Conservation (phyloP, 2,113 vertebrate genomes). For the Rhinopomastus cyanomelas region DNA sequence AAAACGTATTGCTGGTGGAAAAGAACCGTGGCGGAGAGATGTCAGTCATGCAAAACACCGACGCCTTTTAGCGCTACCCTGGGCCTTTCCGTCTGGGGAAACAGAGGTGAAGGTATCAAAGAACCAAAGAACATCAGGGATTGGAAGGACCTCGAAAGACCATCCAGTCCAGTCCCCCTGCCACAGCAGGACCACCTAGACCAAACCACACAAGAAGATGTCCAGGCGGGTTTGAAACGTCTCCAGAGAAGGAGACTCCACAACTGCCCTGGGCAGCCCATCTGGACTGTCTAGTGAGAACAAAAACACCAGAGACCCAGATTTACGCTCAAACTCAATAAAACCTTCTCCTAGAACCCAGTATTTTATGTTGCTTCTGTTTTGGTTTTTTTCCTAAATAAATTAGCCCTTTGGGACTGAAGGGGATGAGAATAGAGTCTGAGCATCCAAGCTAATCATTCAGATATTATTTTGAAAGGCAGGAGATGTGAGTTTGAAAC, state of each 20-base stretch:
- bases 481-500: neutral
- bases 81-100: neutral
- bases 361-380: neutral
- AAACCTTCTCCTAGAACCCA: neutral
- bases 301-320: neutral
- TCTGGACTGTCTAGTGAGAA: neutral
- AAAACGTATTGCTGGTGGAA: constrained; percentile 90
- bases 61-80: neutral
- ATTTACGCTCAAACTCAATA: neutral
- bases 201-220: too few species aligned
- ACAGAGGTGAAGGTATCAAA: neutral
- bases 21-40: neutral
- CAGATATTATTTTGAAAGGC: neutral
- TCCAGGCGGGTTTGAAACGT: too few species aligned
- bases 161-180: too few species aligned
- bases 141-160: too few species aligned
- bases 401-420: neutral
- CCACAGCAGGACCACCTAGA: too few species aligned
- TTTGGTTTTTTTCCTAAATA: neutral
- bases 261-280: too few species aligned
- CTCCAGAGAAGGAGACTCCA: too few species aligned
- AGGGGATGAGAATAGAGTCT: neutral
- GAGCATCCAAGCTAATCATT: neutral
- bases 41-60: neutral
- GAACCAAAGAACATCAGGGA: too few species aligned